Conservation (phyloP, 2,797 vertebrate species). For the Agapornis canus region DNA sequence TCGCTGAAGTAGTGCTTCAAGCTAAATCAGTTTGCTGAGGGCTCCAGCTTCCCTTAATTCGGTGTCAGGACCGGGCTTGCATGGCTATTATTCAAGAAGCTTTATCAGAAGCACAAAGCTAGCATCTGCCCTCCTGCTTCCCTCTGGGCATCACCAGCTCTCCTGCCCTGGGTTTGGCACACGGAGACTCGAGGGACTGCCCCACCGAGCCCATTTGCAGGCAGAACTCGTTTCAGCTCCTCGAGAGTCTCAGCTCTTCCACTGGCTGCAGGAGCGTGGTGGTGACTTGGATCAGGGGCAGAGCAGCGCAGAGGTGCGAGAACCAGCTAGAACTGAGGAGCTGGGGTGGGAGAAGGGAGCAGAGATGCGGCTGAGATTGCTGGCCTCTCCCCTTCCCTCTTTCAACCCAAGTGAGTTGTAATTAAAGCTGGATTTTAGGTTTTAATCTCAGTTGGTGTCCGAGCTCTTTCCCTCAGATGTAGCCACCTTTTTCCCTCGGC, state of each 20-base stretch:
- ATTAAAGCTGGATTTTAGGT: neutral
- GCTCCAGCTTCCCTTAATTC: constrained; percentile 62
- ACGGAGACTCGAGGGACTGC: constrained; percentile 1
- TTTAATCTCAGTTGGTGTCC: neutral
- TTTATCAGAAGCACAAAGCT: constrained; percentile 68
- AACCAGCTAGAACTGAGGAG: neutral
- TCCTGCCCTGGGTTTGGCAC: constrained; percentile 42
- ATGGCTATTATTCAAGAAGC: constrained; percentile 60
- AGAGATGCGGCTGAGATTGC: neutral
- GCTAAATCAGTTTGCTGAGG: constrained; percentile 57
- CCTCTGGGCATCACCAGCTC: constrained; percentile 57
- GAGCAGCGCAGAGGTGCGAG: neutral
- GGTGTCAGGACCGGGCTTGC: constrained; percentile 64
- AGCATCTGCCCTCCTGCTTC: constrained; percentile 64
- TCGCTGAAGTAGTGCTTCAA: constrained; percentile 39
- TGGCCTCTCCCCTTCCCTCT: neutral
- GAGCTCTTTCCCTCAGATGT: neutral
- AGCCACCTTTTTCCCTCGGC: neutral
- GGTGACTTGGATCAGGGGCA: neutral
- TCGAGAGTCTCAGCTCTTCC: neutral
- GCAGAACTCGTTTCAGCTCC: constrained; percentile 37
- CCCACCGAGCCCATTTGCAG: neutral
- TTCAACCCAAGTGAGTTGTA: neutral
- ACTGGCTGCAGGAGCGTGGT: neutral
- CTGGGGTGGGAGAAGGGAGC: neutral